Conservation (phyloP, 2,888 invertebrate species). For the Hyposoter didymator region DNA sequence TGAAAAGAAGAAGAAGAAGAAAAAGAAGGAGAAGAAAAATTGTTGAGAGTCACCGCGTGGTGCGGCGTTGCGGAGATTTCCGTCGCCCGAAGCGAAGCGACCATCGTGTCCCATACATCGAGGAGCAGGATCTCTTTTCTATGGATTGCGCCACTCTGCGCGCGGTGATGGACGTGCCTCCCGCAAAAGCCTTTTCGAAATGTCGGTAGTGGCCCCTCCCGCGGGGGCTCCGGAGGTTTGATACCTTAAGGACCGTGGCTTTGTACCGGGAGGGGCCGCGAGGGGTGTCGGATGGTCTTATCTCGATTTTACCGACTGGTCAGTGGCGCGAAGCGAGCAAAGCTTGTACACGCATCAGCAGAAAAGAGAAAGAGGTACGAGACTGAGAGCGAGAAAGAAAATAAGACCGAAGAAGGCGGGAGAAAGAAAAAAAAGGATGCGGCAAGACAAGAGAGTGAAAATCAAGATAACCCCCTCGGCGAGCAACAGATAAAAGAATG, state of each 20-base stretch:
- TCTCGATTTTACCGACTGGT: slow-evolving; percentile 65
- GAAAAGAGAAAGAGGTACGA: slow-evolving; percentile 24
- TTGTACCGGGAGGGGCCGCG: slow-evolving; percentile 15
- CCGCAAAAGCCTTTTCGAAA: slow-evolving; percentile 65
- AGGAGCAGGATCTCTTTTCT: slow-evolving; percentile 19
- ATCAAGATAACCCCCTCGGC: slow-evolving; percentile 76
- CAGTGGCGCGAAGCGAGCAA: slow-evolving; percentile 67
- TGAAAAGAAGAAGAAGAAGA: not conserved
- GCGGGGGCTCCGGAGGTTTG: not conserved
- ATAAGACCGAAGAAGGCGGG: not conserved
- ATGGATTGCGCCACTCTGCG: slow-evolving; percentile 58
- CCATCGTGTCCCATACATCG: slow-evolving; percentile 34
- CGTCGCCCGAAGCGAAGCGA: slow-evolving; percentile 63
- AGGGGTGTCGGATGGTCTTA: slow-evolving; percentile 64
- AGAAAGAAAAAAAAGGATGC: slow-evolving; percentile 42
- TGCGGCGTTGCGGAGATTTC: slow-evolving; percentile 54
- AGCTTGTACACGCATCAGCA: slow-evolving; percentile 30
- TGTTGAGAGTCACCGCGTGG: slow-evolving; percentile 51
- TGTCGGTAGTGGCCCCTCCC: slow-evolving; percentile 32
- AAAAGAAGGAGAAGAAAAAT: slow-evolving; percentile 29
- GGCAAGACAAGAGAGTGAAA: slow-evolving; percentile 57
- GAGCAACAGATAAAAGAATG: slow-evolving; percentile 79
- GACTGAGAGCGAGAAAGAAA: slow-evolving; percentile 19
- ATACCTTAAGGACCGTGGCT: not conserved
- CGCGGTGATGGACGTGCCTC: slow-evolving; percentile 58